Base-by-base conservation (phyloP, 2,113 vertebrate species). In the Phoxinus phoxinus region DNA sequence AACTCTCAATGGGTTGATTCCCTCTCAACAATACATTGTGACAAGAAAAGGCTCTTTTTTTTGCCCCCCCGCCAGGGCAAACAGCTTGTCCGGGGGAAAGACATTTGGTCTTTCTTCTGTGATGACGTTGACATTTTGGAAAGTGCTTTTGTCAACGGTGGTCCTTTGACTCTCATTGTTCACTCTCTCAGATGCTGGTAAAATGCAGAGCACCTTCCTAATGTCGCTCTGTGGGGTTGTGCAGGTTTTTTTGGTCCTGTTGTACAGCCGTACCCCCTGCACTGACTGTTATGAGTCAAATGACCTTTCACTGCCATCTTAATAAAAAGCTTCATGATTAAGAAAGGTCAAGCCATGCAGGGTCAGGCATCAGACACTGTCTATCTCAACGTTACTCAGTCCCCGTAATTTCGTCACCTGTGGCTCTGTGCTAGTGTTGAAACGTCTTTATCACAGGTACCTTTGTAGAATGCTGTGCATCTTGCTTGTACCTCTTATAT, bases 1-100 rank as follows among this genome's bases (percentile, higher is more conserved):
- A 75, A 65, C 86, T 88, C 78, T 53, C 79, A 91, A 91, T 90
- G 82, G 91, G 89, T 89, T 86, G 76, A 63, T 91, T 89, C 88
- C 75, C 35, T 90, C 67, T 23, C 37, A 85, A 86, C 63, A 83
- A 81, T 84, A 74, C 77, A 72, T 67, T 35, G 59, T 84, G 67
- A 27, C 74, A 74, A 85, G 72, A 85, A 84, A 69, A n/a, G 67
- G 19, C 13, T 84, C 32, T 58, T 72, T 76, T 65, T 58, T 61
- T 61, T 4, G 8, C 2, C 10, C 59, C 4, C 41, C 23, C 6
- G 23, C 37, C 1, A 21, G 35, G 56, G 74, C 32, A 30, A 87
- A 77, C 17, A 30, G 46, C 83, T 74, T 81, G 63, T 77, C 32
- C 5, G 32, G 13, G 32, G 19, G 41, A 61, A 73, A 84, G 83